Evolutionary conservation across 2,888 invertebrate genomes (phyloP).

Genomic region (Eristalis pertinax): DNA sequence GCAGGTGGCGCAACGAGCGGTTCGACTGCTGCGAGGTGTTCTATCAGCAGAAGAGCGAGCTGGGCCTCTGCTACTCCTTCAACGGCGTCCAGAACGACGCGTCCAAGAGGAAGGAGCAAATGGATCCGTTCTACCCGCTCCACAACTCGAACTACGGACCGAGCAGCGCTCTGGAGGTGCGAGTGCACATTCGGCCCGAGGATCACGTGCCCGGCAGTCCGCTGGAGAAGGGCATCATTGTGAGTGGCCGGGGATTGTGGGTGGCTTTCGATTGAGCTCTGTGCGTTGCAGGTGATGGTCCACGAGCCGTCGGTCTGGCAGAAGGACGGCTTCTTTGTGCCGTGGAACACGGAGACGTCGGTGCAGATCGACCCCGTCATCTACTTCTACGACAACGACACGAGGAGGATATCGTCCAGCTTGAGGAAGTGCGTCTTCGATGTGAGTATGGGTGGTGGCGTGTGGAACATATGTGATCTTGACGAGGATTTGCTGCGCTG

Average conservation of each 20-base stretch:
- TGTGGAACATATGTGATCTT: not conserved
- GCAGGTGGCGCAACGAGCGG: slow-evolving; percentile 80
- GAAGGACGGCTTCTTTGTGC: slow-evolving; percentile 74
- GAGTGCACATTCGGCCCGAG: slow-evolving; percentile 75
- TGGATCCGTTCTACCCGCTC: slow-evolving; percentile 76
- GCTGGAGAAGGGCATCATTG: slow-evolving; percentile 74
- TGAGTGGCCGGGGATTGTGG: not conserved
- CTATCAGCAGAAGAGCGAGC: slow-evolving; percentile 80
- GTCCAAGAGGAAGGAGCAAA: slow-evolving; percentile 73
- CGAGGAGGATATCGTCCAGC: slow-evolving; percentile 75
- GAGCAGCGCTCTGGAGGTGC: slow-evolving; percentile 74
- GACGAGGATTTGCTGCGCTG: too few species aligned
- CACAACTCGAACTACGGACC: slow-evolving; percentile 76
- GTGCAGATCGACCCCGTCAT: slow-evolving; percentile 78
- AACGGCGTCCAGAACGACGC: slow-evolving; percentile 79
- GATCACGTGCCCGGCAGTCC: slow-evolving; percentile 75
- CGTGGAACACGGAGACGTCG: slow-evolving; percentile 76
- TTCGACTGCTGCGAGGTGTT: slow-evolving; percentile 82
- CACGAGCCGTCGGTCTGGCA: slow-evolving; percentile 78
- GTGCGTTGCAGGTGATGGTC: slow-evolving; percentile 74
- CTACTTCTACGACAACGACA: slow-evolving; percentile 77
- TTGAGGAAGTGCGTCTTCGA: slow-evolving; percentile 77
- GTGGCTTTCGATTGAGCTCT: not conserved
- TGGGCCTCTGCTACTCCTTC: slow-evolving; percentile 82
- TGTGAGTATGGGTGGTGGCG: slow-evolving; percentile 73